Percentiles rank a stretch among this genome's conserved stretches.
phyloP scores from a whole-genome alignment of 2,113 vertebrate species.

The Periophthalmus modestus region DNA sequence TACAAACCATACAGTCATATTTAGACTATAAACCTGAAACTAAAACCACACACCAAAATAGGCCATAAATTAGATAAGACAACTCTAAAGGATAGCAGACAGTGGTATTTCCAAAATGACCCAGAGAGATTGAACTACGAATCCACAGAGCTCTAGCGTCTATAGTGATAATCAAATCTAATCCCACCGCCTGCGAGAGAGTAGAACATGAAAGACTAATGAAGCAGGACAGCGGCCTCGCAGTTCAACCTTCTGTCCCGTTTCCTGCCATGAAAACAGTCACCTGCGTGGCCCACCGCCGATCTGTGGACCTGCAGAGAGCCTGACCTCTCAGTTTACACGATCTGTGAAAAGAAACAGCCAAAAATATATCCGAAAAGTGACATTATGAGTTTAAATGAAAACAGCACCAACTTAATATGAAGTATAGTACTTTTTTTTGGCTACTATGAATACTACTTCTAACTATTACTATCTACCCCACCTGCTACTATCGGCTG shows the following conservation, averaged over 20 bases:
- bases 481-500: no score
- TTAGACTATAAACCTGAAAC: no score
- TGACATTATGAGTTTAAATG: no score
- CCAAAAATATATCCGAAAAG: neutral
- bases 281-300: conserved; percentile 42
- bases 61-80: no score
- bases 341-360: neutral
- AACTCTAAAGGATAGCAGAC: no score
- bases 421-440: no score
- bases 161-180: conserved; percentile 28
- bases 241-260: conserved; percentile 59
- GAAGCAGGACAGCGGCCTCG: conserved; percentile 58
- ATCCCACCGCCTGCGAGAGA: conserved; percentile 49
- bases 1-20: no score
- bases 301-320: conserved; percentile 21
- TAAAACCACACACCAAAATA: no score
- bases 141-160: conserved; percentile 16
- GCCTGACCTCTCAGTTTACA: neutral
- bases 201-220: conserved; percentile 65
- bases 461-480: no score
- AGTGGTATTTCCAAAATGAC: neutral
- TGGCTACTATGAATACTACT: no score
- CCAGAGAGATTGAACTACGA: neutral
- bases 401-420: no score
- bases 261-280: conserved; percentile 42